Evolutionary conservation across 2,888 invertebrate genomes (phyloP).

Genomic region (Rhabditoides inermis): DNA sequence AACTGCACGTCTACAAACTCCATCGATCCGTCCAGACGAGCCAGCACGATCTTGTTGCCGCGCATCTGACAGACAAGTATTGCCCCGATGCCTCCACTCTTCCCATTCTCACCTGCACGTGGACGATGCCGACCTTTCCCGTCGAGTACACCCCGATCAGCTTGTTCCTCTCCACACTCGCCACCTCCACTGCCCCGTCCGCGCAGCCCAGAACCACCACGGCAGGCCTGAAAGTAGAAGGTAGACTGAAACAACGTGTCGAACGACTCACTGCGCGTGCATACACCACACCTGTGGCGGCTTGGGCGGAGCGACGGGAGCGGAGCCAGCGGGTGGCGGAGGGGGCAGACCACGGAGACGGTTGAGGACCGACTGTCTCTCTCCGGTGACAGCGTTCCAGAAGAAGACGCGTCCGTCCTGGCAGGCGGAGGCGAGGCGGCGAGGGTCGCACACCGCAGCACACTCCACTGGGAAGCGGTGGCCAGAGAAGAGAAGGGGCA

Average conservation of each 20-base stretch:
- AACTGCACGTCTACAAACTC: conserved; percentile 30
- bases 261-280: too few species aligned
- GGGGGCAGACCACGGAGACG: too few species aligned
- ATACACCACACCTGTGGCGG: conserved; percentile 16
- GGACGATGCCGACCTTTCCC: conserved; percentile 16
- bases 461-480: conserved; percentile 40
- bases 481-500: conserved; percentile 30
- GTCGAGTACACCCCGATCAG: conserved; percentile 22
- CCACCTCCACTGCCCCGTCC: conserved; percentile 41
- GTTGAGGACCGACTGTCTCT: too few species aligned
- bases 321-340: too few species aligned
- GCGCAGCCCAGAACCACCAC: conserved; percentile 33
- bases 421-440: conserved; percentile 30
- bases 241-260: too few species aligned
- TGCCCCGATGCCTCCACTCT: neutral
- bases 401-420: conserved; percentile 33
- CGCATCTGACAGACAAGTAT: conserved; percentile 10
- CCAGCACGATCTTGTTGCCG: conserved; percentile 26
- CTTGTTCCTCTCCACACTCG: conserved; percentile 19
- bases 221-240: conserved; percentile 13
- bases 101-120: conserved; percentile 10
- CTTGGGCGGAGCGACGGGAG: neutral
- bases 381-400: conserved; percentile 31
- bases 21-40: conserved; percentile 34
- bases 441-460: conserved; percentile 5